Evolutionary conservation across 2,888 invertebrate genomes (phyloP), one percentile per base, ranked within the genome.

Genomic region (Coenonympha glycerion): DNA sequence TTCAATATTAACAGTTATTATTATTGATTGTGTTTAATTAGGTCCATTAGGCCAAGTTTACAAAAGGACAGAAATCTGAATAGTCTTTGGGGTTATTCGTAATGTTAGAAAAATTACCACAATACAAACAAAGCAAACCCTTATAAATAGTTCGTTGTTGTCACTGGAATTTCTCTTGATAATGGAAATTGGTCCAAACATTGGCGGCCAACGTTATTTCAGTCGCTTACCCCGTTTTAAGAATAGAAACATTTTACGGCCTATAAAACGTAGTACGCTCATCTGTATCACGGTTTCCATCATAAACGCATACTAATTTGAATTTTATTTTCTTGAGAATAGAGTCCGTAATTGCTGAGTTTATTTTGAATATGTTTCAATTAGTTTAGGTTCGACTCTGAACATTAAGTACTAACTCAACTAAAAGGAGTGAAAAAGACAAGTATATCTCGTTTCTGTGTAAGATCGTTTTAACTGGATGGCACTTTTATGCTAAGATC

Each of bases 161-260:
- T 22, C 37, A 11, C 37, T 22, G 6, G 19, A 16, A 1, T 21
- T 36, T 11, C 4, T 19, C 18, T 6, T n/a, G n/a, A 30, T 21
- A 34, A 13, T 41, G 19, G 18, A 41, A 16, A n/a, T n/a, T 45
- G 30, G 34, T 3, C 16, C 44, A 16, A 53, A 41, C 41, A 41
- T 47, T 49, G 50, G 51, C 31, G 28, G 22, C 46, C 42, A 49
- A 49, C 15, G 16, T 53, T 53, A 55, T 57, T 55, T 53, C 50
- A 8, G 53, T 47, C 41, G 51, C 49, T 52, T 44, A 49, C 55
- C 37, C 40, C 36, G 46, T 47, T 39, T 44, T 41, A 51, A 57
- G 58, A 62, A 59, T 59, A 62, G 60, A 58, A 49, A 44, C 52
- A 52, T 58, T 63, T 62, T 58, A 63, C 53, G 49, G 52, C 53